Conservation (phyloP, 2,888 invertebrate species). For the Scotopteryx bipunctaria region DNA sequence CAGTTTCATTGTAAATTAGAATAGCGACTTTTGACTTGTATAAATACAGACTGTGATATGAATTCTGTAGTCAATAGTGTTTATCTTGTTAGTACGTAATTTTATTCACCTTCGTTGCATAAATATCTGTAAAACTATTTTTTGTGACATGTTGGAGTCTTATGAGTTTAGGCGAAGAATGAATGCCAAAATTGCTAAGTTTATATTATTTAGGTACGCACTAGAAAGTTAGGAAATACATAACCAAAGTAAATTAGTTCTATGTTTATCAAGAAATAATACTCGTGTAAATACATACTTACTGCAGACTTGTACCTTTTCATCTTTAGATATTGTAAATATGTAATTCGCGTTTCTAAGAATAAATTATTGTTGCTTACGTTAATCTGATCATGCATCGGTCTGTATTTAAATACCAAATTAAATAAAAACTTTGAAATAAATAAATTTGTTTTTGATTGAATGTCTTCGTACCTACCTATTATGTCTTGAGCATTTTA, state of each 20-base stretch:
- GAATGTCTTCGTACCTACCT: not conserved
- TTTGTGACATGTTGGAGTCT: constrained; percentile 5
- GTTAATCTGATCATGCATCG: constrained; percentile 38
- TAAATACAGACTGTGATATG: constrained; percentile 62
- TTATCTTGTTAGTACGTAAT: constrained; percentile 10
- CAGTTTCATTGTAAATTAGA: constrained; percentile 8
- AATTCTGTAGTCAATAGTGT: constrained; percentile 54
- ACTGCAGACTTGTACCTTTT: constrained; percentile 18
- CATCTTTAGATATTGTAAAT: constrained; percentile 16
- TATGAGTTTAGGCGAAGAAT: not conserved
- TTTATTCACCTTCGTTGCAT: no score
- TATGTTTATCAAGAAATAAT: constrained; percentile 17
- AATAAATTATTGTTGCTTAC: constrained; percentile 42
- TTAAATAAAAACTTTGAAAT: constrained; percentile 21
- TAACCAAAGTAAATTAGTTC: constrained; percentile 22
- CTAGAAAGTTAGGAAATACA: constrained; percentile 27
- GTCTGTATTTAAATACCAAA: constrained; percentile 46
- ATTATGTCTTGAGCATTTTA: not conserved
- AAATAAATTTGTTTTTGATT: not conserved
- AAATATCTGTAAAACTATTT: no score
- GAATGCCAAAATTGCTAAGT: constrained; percentile 12
- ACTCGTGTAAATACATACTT: constrained; percentile 38
- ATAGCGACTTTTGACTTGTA: constrained; percentile 31
- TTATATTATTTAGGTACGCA: constrained; percentile 6
- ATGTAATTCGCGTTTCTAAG: constrained; percentile 47